These are phyloP conservation scores for Setophaga coronata DNA, from an alignment of 2,113 vertebrate species.

Conservation along the genomic window DNA sequence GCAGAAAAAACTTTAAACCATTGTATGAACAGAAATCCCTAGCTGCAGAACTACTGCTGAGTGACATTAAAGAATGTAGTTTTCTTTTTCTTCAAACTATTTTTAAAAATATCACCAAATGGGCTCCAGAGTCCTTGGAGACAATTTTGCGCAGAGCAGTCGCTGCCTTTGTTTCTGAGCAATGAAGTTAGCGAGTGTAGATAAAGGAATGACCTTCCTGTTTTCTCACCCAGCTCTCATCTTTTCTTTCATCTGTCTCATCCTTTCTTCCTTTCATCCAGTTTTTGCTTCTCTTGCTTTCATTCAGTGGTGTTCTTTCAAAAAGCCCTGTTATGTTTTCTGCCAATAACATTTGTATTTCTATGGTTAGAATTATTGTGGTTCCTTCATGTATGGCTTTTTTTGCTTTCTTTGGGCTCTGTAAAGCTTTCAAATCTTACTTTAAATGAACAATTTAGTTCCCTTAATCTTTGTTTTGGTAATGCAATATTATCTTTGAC, in stretches of 20 bases:
- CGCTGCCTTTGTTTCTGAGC: conserved; percentile 44
- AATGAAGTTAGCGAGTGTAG: conserved; percentile 9
- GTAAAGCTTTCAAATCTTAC: conserved; percentile 18
- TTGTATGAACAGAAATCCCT: conserved; percentile 52
- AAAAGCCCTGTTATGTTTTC: conserved; percentile 10
- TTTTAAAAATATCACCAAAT: conserved; percentile 46
- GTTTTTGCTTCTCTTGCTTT: conserved; percentile 29
- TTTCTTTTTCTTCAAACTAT: conserved; percentile 7
- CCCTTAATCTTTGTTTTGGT: conserved; percentile 34
- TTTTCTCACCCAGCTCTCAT: conserved; percentile 35
- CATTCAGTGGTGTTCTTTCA: background rate
- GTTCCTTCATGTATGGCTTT: conserved; percentile 14
- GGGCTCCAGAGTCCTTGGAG: conserved; percentile 17
- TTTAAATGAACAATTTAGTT: background rate
- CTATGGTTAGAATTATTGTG: background rate
- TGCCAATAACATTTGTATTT: conserved; percentile 21
- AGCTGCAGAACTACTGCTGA: conserved; percentile 37
- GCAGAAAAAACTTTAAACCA: conserved; percentile 58
- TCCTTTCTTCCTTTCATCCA: conserved; percentile 51
- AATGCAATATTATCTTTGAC: conserved; percentile 22
- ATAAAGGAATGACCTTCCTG: conserved; percentile 54
- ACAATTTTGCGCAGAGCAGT: conserved; percentile 21
- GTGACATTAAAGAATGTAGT: conserved; percentile 43
- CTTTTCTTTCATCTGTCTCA: conserved; percentile 46
- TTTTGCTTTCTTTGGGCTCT: background rate